A percentile compares a stretch with the other conserved stretches of the same genome.
phyloP scores from a whole-genome alignment of 2,113 vertebrate species.

The Chlorocebus sabaeus region DNA sequence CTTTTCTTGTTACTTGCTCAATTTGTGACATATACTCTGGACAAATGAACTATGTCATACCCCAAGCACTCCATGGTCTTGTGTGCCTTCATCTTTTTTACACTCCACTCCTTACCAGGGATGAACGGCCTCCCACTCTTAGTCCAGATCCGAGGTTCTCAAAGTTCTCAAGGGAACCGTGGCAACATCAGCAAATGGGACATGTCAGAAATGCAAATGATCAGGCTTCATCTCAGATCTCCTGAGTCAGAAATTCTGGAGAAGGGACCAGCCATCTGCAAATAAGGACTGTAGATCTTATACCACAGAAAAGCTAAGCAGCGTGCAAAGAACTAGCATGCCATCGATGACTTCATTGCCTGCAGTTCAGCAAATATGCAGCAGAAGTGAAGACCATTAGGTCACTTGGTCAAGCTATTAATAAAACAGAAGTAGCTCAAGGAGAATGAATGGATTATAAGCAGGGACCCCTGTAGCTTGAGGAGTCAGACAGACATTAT shows the following conservation, averaged over 20 bases:
- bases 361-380: not conserved
- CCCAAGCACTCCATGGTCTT: not conserved
- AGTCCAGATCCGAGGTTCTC: not conserved
- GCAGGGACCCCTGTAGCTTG: not conserved
- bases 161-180: too few relatives aligned
- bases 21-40: not conserved
- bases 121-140: too few relatives aligned
- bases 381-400: not conserved
- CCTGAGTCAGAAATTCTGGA: not conserved
- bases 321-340: not conserved
- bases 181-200: not conserved
- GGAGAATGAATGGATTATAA: not conserved
- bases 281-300: not conserved
- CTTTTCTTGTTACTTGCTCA: not conserved
- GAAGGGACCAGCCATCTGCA: not conserved
- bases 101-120: not conserved
- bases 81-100: not conserved
- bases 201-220: not conserved
- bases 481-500: not conserved
- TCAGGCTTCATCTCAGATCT: not conserved
- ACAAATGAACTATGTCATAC: not conserved
- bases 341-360: not conserved
- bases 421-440: not conserved
- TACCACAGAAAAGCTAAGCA: not conserved
- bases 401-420: not conserved